These are phyloP conservation scores for Lasaia peninsularis DNA, from an alignment of 1,140 invertebrate species.

Conservation along the genomic window DNA sequence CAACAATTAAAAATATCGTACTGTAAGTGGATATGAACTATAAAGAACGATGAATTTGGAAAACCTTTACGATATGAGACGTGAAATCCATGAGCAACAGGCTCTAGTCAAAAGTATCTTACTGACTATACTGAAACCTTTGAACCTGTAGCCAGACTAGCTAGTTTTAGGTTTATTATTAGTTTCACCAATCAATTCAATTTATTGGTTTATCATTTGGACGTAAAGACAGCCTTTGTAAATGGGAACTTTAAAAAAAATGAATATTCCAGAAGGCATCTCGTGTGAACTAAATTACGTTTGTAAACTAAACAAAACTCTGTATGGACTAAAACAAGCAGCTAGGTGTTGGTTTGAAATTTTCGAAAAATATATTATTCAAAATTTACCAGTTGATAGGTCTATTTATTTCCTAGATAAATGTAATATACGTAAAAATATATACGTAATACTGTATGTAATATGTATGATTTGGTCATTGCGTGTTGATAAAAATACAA, in stretches of 20 bases:
- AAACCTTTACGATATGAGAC: slow-evolving; percentile 24
- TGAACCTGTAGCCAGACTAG: slow-evolving; percentile 26
- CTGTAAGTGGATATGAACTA: slow-evolving; percentile 52
- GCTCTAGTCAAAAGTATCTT: slow-evolving; percentile 26
- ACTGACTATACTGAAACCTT: slow-evolving; percentile 27
- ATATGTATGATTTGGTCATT: not conserved
- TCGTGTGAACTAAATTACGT: slow-evolving; percentile 16
- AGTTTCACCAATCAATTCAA: slow-evolving; percentile 29
- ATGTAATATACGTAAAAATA: slow-evolving; percentile 19
- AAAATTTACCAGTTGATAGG: slow-evolving; percentile 21
- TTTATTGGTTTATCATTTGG: slow-evolving; percentile 32
- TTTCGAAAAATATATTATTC: slow-evolving; percentile 17
- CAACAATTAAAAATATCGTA: slow-evolving; percentile 49
- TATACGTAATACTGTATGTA: no score
- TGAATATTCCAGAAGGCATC: slow-evolving; percentile 27
- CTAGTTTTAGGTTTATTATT: slow-evolving; percentile 27
- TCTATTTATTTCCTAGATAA: slow-evolving; percentile 22
- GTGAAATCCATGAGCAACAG: slow-evolving; percentile 18
- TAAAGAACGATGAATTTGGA: slow-evolving; percentile 48
- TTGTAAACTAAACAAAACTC: slow-evolving; percentile 28
- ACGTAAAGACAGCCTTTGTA: slow-evolving; percentile 30
- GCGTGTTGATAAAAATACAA: slow-evolving; percentile 15
- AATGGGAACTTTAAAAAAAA: slow-evolving; percentile 25
- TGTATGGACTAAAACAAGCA: slow-evolving; percentile 30
- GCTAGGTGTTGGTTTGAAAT: slow-evolving; percentile 27